These are phyloP conservation scores for Andricus curvator DNA, from an alignment of 2,888 invertebrate genomes.

Conservation along the genomic window DNA sequence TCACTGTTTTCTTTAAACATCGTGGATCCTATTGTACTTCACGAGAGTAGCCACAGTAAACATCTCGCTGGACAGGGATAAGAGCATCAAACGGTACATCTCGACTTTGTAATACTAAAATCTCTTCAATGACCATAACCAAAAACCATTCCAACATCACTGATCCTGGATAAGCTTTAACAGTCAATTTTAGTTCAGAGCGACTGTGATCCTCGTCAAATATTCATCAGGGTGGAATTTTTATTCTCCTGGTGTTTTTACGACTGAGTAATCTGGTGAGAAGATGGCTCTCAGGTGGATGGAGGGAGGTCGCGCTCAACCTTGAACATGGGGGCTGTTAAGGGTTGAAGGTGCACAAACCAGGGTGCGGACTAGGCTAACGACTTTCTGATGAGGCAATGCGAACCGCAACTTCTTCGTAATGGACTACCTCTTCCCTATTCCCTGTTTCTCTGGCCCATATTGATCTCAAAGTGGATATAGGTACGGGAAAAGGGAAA, in stretches of 20 bases:
- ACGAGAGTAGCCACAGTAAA: no score
- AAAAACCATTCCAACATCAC: background rate
- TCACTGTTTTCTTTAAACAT: no score
- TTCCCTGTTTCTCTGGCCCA: conserved; percentile 56
- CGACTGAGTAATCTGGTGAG: conserved; percentile 33
- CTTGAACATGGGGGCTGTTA: conserved; percentile 40
- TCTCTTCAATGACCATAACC: no score
- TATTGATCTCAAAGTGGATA: conserved; percentile 33
- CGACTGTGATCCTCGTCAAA: conserved; percentile 51
- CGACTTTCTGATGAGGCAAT: conserved; percentile 77
- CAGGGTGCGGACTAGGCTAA: conserved; percentile 68
- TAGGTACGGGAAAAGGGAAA: conserved; percentile 40
- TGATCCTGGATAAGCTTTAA: conserved; percentile 14
- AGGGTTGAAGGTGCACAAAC: conserved; percentile 50
- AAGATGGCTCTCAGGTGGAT: conserved; percentile 35
- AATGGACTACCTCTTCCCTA: conserved; percentile 64
- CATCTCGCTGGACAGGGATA: no score
- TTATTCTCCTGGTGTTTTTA: conserved; percentile 40
- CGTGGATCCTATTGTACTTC: no score
- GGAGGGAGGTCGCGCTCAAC: conserved; percentile 45
- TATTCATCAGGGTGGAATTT: conserved; percentile 52
- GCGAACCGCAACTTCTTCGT: conserved; percentile 68
- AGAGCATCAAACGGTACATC: no score
- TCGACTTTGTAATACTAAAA: no score
- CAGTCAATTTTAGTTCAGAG: background rate